Base-by-base conservation (phyloP, 2,888 invertebrate genomes). In the Seira musarum region DNA sequence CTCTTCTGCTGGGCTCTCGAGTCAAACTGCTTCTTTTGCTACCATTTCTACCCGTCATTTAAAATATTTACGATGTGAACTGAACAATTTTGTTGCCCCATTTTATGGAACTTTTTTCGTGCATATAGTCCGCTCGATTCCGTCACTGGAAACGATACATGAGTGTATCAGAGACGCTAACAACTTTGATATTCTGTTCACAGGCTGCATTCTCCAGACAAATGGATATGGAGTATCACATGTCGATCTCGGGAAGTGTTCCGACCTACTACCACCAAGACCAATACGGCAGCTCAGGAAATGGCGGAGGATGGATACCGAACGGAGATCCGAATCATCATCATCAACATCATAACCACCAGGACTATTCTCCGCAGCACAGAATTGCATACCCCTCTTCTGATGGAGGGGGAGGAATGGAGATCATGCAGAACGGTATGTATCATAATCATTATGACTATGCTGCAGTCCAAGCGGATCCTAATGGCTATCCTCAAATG, bases 381-480 rank as follows among this genome's bases (percentile, higher is more conserved):
- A 19, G 80, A 22, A 49, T 70, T 10, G n/a, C 53, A n/a, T 80
- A 69, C 22, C 13, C 40, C 40, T n/a, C n/a, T n/a, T n/a, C n/a
- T n/a, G 80, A 80, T 6, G n/a, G n/a, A n/a, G n/a, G n/a, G n/a
- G 19, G 66, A 6, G 25, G 19, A 1, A 22, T 79, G 68, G 79
- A 79, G 13, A 35, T 30, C 3, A 64, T 80, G 57, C 74, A 74
- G 21, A 80, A 80, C 30, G 80, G 80, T 40, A 80, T 80, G 69
- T 80, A 74, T 68, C 49, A 61, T 21, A 57, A 78, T 68, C 67
- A 68, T 75, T 82, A 82, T 49, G 83, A 82, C 17, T 82, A 83
- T 46, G 61, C 83, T 49, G 25, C 57, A 76, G 75, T 64, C 64
- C 81, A 76, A 72, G 66, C 61, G 35, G 76, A 76, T 53, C 61